Percentiles rank a stretch among this genome's conserved stretches.
Conservation (phyloP, 2,113 vertebrate species). For the Melanerpes formicivorus region DNA sequence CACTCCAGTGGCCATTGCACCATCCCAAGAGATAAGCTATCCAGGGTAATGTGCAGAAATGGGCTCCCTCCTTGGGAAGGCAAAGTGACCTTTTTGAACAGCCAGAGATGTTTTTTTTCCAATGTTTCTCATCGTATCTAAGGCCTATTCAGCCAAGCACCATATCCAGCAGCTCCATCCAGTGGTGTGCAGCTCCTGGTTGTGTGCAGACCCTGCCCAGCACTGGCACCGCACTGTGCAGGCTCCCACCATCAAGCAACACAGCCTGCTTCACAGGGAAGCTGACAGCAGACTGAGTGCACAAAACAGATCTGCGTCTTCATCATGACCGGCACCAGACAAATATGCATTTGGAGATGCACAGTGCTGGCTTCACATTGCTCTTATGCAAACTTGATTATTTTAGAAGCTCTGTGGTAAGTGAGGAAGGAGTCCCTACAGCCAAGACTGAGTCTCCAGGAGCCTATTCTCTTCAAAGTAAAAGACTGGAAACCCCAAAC, state of each 20-base stretch:
- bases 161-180: not conserved
- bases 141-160: rapidly evolving
- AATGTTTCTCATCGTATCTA: not conserved
- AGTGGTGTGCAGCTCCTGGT: not conserved
- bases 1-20: rapidly evolving
- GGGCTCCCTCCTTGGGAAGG: not conserved
- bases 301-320: not conserved
- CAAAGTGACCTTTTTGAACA: not conserved
- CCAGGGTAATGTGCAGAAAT: not conserved
- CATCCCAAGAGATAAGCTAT: not conserved
- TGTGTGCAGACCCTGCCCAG: rapidly evolving
- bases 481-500: not conserved
- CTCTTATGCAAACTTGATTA: rapidly evolving
- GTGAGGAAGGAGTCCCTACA: not conserved
- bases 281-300: not conserved
- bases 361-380: rapidly evolving
- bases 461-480: not conserved
- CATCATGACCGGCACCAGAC: rapidly evolving
- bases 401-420: not conserved
- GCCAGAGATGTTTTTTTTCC: not conserved
- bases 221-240: not conserved
- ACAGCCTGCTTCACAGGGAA: not conserved
- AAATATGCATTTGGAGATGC: rapidly evolving
- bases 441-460: not conserved
- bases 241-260: not conserved